Evolutionary conservation across 2,797 vertebrate genomes (phyloP).

Genomic region (Paedocypris micromegethes): DNA sequence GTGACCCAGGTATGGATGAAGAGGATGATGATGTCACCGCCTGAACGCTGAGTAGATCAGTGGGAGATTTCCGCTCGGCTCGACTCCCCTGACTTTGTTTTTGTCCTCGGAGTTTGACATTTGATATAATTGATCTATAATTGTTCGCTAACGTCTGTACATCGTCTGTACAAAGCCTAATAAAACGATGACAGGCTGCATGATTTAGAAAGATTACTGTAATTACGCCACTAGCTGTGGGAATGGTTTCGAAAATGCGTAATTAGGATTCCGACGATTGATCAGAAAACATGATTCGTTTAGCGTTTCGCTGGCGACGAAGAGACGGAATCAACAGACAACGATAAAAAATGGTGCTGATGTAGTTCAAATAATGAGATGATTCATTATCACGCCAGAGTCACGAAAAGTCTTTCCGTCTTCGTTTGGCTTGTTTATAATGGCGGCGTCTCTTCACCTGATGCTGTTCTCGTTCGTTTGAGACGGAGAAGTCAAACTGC

Average conservation of each 20-base stretch:
- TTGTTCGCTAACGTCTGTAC: constrained; percentile 30
- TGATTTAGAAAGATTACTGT: constrained; percentile 34
- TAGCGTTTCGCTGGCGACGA: not conserved
- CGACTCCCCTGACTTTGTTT: constrained; percentile 15
- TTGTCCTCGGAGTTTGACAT: constrained; percentile 20
- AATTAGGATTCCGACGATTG: constrained; percentile 27
- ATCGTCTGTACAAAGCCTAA: constrained; percentile 18
- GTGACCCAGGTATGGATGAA: too few species aligned
- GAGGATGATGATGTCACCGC: too few species aligned
- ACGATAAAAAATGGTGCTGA: not conserved
- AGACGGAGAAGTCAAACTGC: too few species aligned
- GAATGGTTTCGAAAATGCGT: constrained; percentile 35
- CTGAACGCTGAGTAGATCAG: too few species aligned
- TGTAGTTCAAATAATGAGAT: constrained; percentile 2
- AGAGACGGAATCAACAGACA: not conserved
- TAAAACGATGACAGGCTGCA: constrained; percentile 18
- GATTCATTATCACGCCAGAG: not conserved
- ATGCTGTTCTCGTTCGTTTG: too few species aligned
- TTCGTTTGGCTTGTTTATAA: too few species aligned
- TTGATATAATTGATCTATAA: constrained; percentile 28
- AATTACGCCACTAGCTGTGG: constrained; percentile 19
- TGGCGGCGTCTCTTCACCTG: too few species aligned
- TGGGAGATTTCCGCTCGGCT: not conserved
- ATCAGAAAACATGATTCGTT: constrained; percentile 17
- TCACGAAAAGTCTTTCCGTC: too few species aligned